Percentiles rank a stretch among this genome's conserved stretches.
These are phyloP conservation scores for Polymixis lichenea DNA, from an alignment of 2,888 invertebrate species.

Conservation along the genomic window DNA sequence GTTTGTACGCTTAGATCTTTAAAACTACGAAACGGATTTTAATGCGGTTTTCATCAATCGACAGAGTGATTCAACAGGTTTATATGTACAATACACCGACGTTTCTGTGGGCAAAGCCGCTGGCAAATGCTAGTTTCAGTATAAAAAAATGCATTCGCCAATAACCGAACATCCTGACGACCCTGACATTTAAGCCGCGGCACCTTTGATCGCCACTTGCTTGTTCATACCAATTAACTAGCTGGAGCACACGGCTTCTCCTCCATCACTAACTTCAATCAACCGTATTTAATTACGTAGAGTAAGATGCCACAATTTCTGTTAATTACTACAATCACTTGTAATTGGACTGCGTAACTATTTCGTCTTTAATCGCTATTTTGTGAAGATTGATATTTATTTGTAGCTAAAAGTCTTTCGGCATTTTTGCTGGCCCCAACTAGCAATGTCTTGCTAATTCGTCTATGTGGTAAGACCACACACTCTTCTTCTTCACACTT, in stretches of 20 bases:
- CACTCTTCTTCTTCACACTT: too few species aligned
- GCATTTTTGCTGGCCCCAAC: neutral
- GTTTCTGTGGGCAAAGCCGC: too few species aligned
- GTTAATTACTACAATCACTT: constrained; percentile 57
- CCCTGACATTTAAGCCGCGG: constrained; percentile 71
- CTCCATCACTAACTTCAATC: constrained; percentile 60
- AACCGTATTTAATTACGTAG: constrained; percentile 61
- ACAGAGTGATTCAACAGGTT: too few species aligned
- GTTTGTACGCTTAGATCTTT: too few species aligned
- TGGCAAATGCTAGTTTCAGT: neutral
- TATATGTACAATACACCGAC: too few species aligned
- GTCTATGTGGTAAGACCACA: neutral
- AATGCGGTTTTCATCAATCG: too few species aligned
- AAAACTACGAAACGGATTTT: too few species aligned
- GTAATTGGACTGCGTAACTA: constrained; percentile 60
- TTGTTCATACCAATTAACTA: constrained; percentile 68
- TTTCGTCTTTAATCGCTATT: constrained; percentile 48
- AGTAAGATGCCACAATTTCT: constrained; percentile 56
- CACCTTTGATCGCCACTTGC: constrained; percentile 73
- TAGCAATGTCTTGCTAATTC: neutral
- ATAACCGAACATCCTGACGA: constrained; percentile 51
- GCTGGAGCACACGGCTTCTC: constrained; percentile 57
- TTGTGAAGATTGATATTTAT: constrained; percentile 49
- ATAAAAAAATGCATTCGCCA: constrained; percentile 27
- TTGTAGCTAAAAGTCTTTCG: constrained; percentile 3